A percentile compares a stretch with the other conserved stretches of the same genome.
phyloP scores from a whole-genome alignment of 2,113 vertebrate species.

The Sterrhoptilus dennistouni region DNA sequence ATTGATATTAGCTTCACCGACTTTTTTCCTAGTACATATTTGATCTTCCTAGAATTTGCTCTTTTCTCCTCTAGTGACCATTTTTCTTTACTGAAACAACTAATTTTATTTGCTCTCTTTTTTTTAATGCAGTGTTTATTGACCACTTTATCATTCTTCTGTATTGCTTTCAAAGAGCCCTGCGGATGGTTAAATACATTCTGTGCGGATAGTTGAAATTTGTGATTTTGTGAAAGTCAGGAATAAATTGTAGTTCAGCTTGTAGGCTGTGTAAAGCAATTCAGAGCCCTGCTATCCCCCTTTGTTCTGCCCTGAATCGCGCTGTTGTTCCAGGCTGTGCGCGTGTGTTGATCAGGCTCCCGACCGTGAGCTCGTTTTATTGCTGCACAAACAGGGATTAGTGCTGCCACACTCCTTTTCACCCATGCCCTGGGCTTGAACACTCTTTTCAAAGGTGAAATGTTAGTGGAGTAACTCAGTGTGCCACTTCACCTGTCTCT shows the following conservation, averaged over 20 bases:
- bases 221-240: not conserved
- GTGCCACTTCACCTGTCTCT: slow-evolving; percentile 26
- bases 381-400: slow-evolving; percentile 43
- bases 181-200: not conserved
- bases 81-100: not conserved
- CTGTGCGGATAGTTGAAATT: not conserved
- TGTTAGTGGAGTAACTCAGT: not conserved
- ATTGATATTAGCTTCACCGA: not conserved
- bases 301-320: slow-evolving; percentile 48
- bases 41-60: not conserved
- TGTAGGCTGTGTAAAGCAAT: slow-evolving; percentile 3
- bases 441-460: not conserved
- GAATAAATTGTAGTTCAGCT: not conserved
- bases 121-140: not conserved
- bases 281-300: not conserved
- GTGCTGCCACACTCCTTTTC: not conserved
- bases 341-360: slow-evolving; percentile 27
- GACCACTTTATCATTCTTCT: not conserved
- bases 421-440: not conserved
- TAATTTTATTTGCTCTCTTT: not conserved
- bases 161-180: not conserved
- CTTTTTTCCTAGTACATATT: not conserved
- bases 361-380: not conserved
- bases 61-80: not conserved
- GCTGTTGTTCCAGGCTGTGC: not conserved